phyloP scores from a whole-genome alignment of 2,113 vertebrate species.

The Ptilonorhynchus violaceus region DNA sequence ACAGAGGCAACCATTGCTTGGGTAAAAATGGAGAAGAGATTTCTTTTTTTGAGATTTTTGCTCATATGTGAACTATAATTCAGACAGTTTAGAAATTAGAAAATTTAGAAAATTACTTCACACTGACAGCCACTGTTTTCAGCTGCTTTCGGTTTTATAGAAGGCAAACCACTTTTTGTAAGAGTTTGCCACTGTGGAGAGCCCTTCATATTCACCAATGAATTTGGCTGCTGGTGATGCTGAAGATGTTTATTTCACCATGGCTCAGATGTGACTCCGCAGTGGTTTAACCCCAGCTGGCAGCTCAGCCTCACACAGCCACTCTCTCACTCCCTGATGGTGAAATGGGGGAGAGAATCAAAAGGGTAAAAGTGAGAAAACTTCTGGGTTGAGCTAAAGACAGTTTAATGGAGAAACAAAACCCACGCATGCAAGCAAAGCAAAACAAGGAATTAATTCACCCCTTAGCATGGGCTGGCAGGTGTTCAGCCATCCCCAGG shows the following conservation, averaged over 20 bases:
- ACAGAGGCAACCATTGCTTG: neutral
- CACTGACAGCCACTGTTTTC: neutral
- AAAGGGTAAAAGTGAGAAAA: neutral
- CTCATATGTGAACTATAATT: neutral
- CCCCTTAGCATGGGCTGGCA: neutral
- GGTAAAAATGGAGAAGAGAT: neutral
- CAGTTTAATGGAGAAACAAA: neutral
- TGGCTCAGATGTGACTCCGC: neutral
- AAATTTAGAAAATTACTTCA: neutral
- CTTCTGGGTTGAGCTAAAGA: neutral
- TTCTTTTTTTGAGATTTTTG: neutral
- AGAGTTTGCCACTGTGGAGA: neutral
- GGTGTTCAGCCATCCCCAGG: neutral
- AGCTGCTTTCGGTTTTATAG: neutral
- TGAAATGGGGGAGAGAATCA: neutral
- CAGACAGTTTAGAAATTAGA: neutral
- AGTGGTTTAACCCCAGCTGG: neutral
- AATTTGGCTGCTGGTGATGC: neutral
- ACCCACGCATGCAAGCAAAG: neutral
- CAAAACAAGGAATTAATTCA: neutral
- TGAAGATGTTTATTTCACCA: neutral
- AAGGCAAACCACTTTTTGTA: neutral
- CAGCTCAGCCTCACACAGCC: neutral
- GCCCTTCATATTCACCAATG: neutral
- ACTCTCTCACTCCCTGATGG: accelerated